A percentile compares a stretch with the other conserved stretches of the same genome.
These are phyloP conservation scores for Micromys minutus DNA, from an alignment of 2,113 vertebrate species.

Conservation along the genomic window DNA sequence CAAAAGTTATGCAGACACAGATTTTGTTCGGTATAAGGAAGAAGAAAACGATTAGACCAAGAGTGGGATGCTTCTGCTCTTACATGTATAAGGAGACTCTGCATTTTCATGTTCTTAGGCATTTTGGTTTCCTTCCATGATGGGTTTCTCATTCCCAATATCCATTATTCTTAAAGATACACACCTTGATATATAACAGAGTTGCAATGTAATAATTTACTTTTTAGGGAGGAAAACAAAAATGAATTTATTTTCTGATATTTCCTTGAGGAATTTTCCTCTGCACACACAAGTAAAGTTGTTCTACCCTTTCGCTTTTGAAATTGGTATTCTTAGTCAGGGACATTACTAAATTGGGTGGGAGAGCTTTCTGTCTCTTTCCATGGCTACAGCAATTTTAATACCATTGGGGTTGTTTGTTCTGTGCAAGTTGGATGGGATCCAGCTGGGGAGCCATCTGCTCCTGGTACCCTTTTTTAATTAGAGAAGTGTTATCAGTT, in stretches of 20 bases:
- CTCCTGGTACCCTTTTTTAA: slow-evolving; percentile 39
- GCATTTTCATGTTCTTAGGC: background rate
- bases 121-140: background rate
- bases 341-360: slow-evolving; percentile 9
- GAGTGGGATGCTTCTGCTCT: background rate
- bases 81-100: background rate
- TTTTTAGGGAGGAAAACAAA: background rate
- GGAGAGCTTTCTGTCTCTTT: slow-evolving; percentile 37
- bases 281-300: background rate
- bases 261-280: slow-evolving; percentile 1
- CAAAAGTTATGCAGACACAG: slow-evolving; percentile 28
- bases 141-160: background rate
- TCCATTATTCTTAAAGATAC: background rate
- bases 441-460: slow-evolving; percentile 60
- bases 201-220: background rate
- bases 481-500: slow-evolving; percentile 10
- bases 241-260: background rate
- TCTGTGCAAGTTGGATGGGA: slow-evolving; percentile 38
- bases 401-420: slow-evolving; percentile 43
- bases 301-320: background rate
- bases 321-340: background rate
- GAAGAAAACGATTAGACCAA: background rate
- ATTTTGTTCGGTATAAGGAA: slow-evolving; percentile 19
- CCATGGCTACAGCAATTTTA: slow-evolving; percentile 7
- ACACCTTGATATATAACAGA: background rate